Evolutionary conservation across 2,888 invertebrate genomes (phyloP), one percentile per base, ranked within the genome.

Genomic region (Notocelia uddmanniana): DNA sequence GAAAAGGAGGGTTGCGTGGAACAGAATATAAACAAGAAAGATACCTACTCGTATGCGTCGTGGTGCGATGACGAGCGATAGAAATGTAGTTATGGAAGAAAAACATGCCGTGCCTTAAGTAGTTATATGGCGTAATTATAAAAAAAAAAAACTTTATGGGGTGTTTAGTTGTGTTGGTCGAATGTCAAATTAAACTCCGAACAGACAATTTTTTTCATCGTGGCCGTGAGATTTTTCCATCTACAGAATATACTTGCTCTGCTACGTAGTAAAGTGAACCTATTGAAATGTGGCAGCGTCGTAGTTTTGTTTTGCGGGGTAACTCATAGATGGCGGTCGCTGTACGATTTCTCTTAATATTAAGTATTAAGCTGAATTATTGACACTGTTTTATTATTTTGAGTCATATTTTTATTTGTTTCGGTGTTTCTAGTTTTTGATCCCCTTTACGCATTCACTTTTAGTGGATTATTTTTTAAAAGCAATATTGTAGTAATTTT

Each of bases 251-350:
- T 34, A 11, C 0, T 52, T 13, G 5, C 19, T 23, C 52, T 52
- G 21, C 21, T 23, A 13, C 19, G 21, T 13, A 15, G 13, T 54
- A 11, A 15, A 21, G 11, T 15, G n/a, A n/a, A 19, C 50, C 3
- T 10, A 19, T 11, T 57, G 31, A 18, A 57, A 11, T 9, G 55
- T 15, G 26, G 11, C 23, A 13, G 0, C 11, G 37, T 15, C 37
- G 19, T 58, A 37, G 18, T 41, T 59, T 41, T 15, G 23, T 23
- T 60, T 45, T 2, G 60, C n/a, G 60, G 23, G 2, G n/a, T 60
- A 3, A 2, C n/a, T 15, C 60, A 45, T n/a, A 60, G 60, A 60
- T 60, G 60, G 60, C 60, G 60, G 23, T 23, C 19, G 41, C 26
- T 10, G 60, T 45, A 48, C 18, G 45, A 23, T 59, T 26, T 45